These are phyloP conservation scores for Morelia viridis DNA, from an alignment of 2,797 vertebrate genomes.

Conservation along the genomic window DNA sequence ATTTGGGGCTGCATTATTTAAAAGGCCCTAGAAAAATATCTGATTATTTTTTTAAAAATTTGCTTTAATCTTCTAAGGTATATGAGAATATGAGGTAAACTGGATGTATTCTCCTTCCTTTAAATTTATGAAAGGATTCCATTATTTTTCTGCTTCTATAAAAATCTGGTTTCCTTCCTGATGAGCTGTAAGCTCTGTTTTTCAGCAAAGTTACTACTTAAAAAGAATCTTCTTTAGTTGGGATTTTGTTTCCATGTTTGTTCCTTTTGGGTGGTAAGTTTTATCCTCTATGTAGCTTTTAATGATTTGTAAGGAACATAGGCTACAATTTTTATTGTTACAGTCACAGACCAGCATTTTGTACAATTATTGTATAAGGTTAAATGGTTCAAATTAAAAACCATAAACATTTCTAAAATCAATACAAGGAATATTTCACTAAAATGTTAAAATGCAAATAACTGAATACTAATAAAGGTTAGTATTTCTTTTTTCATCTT, in stretches of 20 bases:
- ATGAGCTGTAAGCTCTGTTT: constrained; percentile 49
- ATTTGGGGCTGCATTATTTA: neutral
- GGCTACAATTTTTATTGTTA: neutral
- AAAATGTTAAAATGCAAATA: neutral
- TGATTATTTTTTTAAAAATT: neutral
- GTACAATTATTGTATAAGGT: neutral
- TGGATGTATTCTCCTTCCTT: constrained; percentile 6
- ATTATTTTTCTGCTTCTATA: constrained; percentile 57
- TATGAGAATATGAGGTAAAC: neutral
- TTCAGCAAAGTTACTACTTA: constrained; percentile 57
- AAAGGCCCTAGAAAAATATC: neutral
- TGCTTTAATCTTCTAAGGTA: constrained; percentile 19
- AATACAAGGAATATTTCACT: neutral
- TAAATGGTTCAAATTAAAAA: neutral
- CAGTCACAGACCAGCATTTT: neutral
- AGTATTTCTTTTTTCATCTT: neutral
- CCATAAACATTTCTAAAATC: neutral
- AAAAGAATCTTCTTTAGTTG: constrained; percentile 4
- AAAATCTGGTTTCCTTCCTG: constrained; percentile 66
- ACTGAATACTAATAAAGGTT: neutral
- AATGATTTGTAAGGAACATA: neutral
- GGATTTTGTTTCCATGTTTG: constrained; percentile 48
- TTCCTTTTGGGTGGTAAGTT: constrained; percentile 24
- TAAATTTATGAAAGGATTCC: constrained; percentile 37
- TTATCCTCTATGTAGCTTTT: constrained; percentile 50